Conservation (phyloP, 2,113 vertebrate species). For the Catharus bicknelli region DNA sequence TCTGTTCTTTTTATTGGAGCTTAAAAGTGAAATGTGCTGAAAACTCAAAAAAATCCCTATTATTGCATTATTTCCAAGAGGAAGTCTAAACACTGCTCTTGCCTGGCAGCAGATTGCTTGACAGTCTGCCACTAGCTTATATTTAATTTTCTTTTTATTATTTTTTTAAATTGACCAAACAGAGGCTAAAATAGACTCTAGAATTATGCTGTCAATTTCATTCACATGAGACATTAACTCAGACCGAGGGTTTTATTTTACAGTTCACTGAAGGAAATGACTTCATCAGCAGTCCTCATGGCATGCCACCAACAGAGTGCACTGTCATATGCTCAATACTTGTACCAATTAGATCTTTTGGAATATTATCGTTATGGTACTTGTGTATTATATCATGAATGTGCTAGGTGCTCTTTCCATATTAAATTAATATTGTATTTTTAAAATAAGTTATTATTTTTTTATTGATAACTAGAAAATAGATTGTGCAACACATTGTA, state of each 20-base stretch:
- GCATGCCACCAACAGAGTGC: not conserved
- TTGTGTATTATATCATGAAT: not conserved
- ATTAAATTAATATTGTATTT: not conserved
- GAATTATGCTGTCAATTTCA: not conserved
- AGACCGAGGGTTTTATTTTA: not conserved
- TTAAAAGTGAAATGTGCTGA: not conserved
- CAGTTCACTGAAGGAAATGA: not conserved
- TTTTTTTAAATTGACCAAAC: conserved; percentile 7
- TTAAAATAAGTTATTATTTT: not conserved
- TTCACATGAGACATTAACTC: not conserved
- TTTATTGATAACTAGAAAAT: not conserved
- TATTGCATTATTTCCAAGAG: not conserved
- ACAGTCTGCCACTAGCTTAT: not conserved
- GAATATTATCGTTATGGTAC: not conserved
- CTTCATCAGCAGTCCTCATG: not conserved
- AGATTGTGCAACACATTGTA: not conserved
- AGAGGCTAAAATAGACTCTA: not conserved
- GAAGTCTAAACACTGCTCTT: not conserved
- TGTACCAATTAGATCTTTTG: not conserved
- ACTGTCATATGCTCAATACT: not conserved
- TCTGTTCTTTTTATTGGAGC: not conserved
- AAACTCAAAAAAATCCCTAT: not conserved
- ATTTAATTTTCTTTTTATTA: not conserved
- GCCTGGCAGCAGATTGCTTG: not conserved
- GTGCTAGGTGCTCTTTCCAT: not conserved